A percentile compares a stretch with the other conserved stretches of the same genome.
Conservation (phyloP, 2,113 vertebrate genomes). For the Phasianus colchicus region DNA sequence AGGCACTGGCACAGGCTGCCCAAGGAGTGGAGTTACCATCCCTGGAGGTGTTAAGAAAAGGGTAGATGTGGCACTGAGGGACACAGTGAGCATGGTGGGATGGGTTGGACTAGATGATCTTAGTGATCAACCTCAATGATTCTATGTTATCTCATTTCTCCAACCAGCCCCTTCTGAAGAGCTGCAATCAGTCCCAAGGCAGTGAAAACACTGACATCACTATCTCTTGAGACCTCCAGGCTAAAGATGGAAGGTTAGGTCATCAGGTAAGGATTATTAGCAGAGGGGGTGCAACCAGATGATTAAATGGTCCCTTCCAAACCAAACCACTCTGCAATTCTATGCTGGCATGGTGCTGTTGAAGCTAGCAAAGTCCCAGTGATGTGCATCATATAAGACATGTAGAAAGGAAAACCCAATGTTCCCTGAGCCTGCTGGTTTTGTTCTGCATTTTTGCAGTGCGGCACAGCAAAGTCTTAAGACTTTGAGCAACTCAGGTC, state of each 20-base stretch:
- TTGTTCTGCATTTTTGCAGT: not conserved
- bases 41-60: no score
- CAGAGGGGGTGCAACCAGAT: no score
- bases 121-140: no score
- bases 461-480: not conserved
- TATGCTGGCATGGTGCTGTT: not conserved
- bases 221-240: rapidly evolving
- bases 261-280: not conserved
- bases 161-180: not conserved
- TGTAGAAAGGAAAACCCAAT: not conserved
- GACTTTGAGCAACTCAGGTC: not conserved
- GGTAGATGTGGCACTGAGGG: no score
- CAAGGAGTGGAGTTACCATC: no score
- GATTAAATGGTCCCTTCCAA: no score
- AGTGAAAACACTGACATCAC: not conserved
- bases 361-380: not conserved
- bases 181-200: not conserved
- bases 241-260: not conserved
- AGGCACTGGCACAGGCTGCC: no score
- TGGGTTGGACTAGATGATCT: no score
- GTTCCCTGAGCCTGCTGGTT: not conserved
- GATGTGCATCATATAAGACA: not conserved
- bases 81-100: no score
- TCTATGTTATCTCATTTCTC: not conserved
- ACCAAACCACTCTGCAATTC: no score